Evolutionary conservation across 2,888 invertebrate species (phyloP).

Genomic region (Hemistola chrysoprasaria): DNA sequence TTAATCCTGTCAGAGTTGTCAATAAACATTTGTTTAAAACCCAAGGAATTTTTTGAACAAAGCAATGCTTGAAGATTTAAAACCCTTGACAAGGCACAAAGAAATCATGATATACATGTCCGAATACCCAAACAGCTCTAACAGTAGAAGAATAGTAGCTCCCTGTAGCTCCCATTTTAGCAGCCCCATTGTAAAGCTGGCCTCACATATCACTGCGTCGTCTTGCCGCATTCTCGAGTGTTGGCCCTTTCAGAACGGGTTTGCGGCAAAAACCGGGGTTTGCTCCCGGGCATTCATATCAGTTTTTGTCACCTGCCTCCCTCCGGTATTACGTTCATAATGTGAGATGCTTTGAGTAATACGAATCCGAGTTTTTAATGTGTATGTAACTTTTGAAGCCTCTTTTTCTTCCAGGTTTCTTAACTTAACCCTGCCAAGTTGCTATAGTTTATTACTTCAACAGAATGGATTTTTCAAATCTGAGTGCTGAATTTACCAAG

Average conservation of each 20-base stretch:
- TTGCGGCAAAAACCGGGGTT: constrained; percentile 59
- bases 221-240: constrained; percentile 51
- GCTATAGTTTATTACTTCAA: no score
- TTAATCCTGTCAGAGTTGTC: no score
- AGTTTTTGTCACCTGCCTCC: constrained; percentile 69
- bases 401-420: constrained; percentile 3
- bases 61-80: no score
- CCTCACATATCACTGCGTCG: constrained; percentile 15
- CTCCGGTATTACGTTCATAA: constrained; percentile 52
- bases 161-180: constrained; percentile 3
- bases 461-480: no score
- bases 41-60: no score
- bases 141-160: no score
- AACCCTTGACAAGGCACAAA: no score
- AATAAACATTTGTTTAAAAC: no score
- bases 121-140: no score
- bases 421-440: no score
- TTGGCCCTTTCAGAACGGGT: constrained; percentile 61
- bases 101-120: no score
- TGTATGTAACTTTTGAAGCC: constrained; percentile 10
- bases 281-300: constrained; percentile 62
- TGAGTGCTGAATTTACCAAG: no score
- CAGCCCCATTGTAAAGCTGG: constrained; percentile 29
- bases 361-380: constrained; percentile 40
- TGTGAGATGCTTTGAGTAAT: constrained; percentile 42